Conservation (phyloP, 2,797 vertebrate species). For the Oreochromis mossambicus region DNA sequence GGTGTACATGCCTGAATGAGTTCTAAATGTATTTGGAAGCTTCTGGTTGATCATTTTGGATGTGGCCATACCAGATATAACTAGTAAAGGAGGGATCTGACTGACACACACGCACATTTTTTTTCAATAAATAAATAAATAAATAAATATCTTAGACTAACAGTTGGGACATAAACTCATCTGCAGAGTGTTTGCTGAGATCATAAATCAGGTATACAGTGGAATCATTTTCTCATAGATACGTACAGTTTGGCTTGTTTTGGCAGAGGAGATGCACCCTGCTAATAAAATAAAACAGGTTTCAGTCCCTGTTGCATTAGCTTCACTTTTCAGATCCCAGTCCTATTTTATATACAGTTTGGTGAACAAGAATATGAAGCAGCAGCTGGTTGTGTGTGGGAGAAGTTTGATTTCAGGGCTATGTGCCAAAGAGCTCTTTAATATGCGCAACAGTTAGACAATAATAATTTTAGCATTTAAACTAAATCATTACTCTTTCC, state of each 20-base stretch:
- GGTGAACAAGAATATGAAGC: background rate
- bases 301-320: background rate
- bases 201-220: background rate
- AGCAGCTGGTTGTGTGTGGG: background rate
- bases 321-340: background rate
- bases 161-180: background rate
- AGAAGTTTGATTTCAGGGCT: background rate
- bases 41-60: background rate
- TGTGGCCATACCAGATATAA: background rate
- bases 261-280: fast-evolving
- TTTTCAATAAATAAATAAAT: too few species aligned
- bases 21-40: background rate
- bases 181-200: background rate
- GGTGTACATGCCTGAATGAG: fast-evolving
- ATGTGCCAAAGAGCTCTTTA: background rate
- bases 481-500: background rate
- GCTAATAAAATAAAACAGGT: background rate
- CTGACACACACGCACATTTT: background rate
- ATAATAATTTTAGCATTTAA: background rate
- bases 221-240: background rate
- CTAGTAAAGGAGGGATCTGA: fast-evolving
- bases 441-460: background rate
- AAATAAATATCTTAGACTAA: background rate
- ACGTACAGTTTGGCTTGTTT: background rate
- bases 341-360: background rate